A percentile compares a stretch with the other conserved stretches of the same genome.
Evolutionary conservation across 2,888 invertebrate species (phyloP).

Genomic region (Drosophila ochracea): DNA sequence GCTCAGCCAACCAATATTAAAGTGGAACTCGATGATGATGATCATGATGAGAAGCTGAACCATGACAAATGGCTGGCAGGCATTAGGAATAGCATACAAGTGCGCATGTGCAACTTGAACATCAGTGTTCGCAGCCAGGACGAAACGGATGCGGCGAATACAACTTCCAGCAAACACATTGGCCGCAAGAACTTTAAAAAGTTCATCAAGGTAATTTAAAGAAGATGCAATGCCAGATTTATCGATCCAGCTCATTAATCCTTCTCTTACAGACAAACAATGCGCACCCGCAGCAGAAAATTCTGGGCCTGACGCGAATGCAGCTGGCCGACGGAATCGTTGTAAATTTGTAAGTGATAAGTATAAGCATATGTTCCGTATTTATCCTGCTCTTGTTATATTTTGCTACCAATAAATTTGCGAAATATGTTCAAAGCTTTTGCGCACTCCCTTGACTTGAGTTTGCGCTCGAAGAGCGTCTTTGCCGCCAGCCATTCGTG

Average conservation of each 20-base stretch:
- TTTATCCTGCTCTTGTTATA: constrained; percentile 58
- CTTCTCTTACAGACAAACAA: constrained; percentile 60
- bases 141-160: constrained; percentile 30
- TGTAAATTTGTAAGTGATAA: constrained; percentile 17
- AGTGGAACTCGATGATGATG: constrained; percentile 33
- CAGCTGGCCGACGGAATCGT: constrained; percentile 65
- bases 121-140: constrained; percentile 43
- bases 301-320: constrained; percentile 55
- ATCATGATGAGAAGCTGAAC: constrained; percentile 38
- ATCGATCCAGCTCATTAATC: not conserved
- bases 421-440: constrained; percentile 81
- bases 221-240: not conserved
- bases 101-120: constrained; percentile 67
- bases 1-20: constrained; percentile 37
- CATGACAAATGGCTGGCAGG: constrained; percentile 75
- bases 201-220: constrained; percentile 80
- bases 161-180: constrained; percentile 27
- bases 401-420: constrained; percentile 82
- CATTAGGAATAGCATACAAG: constrained; percentile 75
- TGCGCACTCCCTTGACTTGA: constrained; percentile 65
- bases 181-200: constrained; percentile 82
- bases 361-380: not conserved
- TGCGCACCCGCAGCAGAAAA: constrained; percentile 64
- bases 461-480: constrained; percentile 76
- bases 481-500: constrained; percentile 82